phyloP scores from a whole-genome alignment of 2,797 vertebrate species.

The Melanotaenia nigrans region DNA sequence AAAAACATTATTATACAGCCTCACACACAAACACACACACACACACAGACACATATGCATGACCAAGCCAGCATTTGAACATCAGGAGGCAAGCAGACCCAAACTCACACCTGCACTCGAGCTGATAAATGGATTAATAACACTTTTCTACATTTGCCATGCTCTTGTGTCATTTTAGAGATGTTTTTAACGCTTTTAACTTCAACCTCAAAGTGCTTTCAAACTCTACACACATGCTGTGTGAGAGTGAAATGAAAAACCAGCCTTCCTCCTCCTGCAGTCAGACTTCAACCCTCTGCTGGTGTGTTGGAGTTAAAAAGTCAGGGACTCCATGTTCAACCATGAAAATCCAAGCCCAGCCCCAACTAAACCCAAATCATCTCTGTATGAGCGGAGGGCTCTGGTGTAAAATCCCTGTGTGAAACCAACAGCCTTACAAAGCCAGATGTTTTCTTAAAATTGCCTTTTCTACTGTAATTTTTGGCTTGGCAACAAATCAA shows the following conservation, averaged over 20 bases:
- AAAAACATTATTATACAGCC: conserved; percentile 7
- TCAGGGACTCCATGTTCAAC: conserved; percentile 30
- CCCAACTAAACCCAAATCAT: conserved; percentile 28
- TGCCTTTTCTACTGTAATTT: conserved; percentile 14
- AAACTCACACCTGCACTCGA: conserved; percentile 44
- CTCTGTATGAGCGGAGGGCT: conserved; percentile 28
- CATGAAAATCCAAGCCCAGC: conserved; percentile 27
- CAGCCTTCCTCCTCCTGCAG: conserved; percentile 29
- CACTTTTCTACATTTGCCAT: conserved; percentile 42
- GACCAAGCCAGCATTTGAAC: conserved; percentile 31
- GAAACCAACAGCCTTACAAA: conserved; percentile 20
- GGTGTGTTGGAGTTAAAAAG: conserved; percentile 34
- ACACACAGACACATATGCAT: background rate
- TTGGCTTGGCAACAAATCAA: conserved; percentile 14
- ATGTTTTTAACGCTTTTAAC: conserved; percentile 53
- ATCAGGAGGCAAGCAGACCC: conserved; percentile 5
- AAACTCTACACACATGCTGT: conserved; percentile 23
- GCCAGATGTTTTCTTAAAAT: conserved; percentile 15
- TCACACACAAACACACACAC: background rate
- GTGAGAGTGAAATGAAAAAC: conserved; percentile 36
- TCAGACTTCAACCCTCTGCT: conserved; percentile 29
- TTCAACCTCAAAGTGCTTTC: conserved; percentile 52
- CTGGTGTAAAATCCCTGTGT: conserved; percentile 13
- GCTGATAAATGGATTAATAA: conserved; percentile 68
- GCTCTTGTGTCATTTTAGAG: conserved; percentile 34